These are phyloP conservation scores for Coleophora flavipennella DNA, from an alignment of 2,888 invertebrate species.

Conservation along the genomic window DNA sequence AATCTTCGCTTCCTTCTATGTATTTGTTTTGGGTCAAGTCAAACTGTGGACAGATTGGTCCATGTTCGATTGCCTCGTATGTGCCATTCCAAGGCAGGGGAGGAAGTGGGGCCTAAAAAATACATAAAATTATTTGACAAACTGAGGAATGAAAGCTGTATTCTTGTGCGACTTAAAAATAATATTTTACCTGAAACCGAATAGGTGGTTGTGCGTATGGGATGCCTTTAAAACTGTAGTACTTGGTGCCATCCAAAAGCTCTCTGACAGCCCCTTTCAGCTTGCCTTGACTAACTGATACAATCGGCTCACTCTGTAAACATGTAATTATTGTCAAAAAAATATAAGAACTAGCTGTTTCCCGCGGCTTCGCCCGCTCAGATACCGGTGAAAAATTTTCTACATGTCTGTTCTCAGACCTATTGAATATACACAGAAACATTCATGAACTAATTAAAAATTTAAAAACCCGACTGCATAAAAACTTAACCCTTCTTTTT, in stretches of 20 bases:
- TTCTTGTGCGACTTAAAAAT: too few species aligned
- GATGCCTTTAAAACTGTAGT: conserved; percentile 52
- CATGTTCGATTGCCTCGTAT: conserved; percentile 31
- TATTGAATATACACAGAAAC: too few species aligned
- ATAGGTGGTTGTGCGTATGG: conserved; percentile 66
- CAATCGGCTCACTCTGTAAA: conserved; percentile 23
- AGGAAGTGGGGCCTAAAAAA: conserved; percentile 36
- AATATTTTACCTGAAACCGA: conserved; percentile 67
- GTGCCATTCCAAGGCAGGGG: conserved; percentile 33
- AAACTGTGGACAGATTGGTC: conserved; percentile 35
- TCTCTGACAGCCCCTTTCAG: conserved; percentile 24
- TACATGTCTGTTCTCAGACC: too few species aligned
- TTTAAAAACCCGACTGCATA: too few species aligned
- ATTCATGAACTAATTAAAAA: too few species aligned
- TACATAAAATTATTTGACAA: too few species aligned
- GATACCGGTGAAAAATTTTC: too few species aligned
- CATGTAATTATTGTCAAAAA: too few species aligned
- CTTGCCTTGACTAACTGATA: conserved; percentile 27
- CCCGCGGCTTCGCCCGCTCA: too few species aligned
- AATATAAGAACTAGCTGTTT: too few species aligned
- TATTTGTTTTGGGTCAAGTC: conserved; percentile 19
- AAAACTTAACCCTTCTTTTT: too few species aligned
- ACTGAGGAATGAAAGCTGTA: too few species aligned
- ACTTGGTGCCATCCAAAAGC: conserved; percentile 27
- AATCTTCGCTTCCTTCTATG: conserved; percentile 34